Base-by-base conservation (phyloP, 2,797 vertebrate species). In the Bradypodion ventrale region DNA sequence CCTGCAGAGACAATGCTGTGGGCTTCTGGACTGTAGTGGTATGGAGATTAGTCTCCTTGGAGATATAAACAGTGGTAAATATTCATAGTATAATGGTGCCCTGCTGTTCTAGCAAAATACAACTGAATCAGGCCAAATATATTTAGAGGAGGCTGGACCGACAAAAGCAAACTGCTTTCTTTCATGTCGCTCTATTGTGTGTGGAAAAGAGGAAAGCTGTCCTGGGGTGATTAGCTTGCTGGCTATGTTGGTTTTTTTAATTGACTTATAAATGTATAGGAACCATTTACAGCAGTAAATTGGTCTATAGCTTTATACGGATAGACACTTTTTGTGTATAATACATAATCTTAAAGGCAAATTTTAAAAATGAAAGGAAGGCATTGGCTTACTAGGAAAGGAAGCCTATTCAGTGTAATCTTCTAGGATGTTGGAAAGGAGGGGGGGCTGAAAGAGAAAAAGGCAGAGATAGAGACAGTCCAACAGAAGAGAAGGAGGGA, bases 11-110 rank as follows among this genome's bases (percentile, higher is more conserved):
- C 92, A 94, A 90, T 92, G 29, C 83, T 37, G 40, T 44, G 83
- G 92, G 90, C 90, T 94, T 92, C 94, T 94, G 92, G 91, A 89
- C 92, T 93, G 89, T 83, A 35, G 84, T 92, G 88, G 93, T 88
- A 87, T 92, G 92, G 86, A 91, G 92, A 94, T 95, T 92, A 92
- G 87, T 96, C 89, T 95, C 95, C 94, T 92, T 95, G 94, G 94
- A 93, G 95, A 95, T 87, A 77, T 92, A 94, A 75, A 90, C 85
- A 92, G 91, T 84, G 90, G 90, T 89, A 94, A 93, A 94, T 93
- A 92, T 90, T 90, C 88, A 82, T 92, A 90, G 90, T 88, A 88
- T 85, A 94, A 85, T 75, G 77, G 85, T 83, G 77, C 82, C 83
- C 81, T 87, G 85, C 89, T 74, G 32, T 87, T 88, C 75, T 80